Percentiles rank a stretch among this genome's conserved stretches.
Conservation (phyloP, 2,888 invertebrate genomes). For the Penaeus monodon region DNA sequence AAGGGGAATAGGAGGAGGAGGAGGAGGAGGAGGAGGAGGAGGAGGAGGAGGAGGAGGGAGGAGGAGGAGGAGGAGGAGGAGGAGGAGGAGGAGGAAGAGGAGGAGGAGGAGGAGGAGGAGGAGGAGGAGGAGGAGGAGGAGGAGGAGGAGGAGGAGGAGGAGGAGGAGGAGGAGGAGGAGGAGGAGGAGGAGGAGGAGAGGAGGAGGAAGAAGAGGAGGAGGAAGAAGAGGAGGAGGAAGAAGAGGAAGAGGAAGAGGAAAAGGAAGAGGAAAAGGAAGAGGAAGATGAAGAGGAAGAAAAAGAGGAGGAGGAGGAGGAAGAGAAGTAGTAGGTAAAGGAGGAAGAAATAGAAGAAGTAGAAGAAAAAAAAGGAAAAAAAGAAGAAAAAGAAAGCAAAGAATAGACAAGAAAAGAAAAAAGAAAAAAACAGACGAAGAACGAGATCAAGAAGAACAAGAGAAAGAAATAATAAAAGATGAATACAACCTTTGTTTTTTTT, state of each 20-base stretch:
- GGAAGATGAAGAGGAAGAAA: not conserved
- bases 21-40: too few relatives aligned
- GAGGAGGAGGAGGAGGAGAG: not conserved
- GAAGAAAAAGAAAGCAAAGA: not conserved
- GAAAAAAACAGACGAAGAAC: not conserved
- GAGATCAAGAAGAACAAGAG: not conserved
- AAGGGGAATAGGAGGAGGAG: too few relatives aligned
- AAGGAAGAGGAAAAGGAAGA: not conserved
- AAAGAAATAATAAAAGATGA: not conserved
- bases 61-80: not conserved
- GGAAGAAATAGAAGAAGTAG: not conserved
- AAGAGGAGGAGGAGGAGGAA: not conserved
- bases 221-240: not conserved
- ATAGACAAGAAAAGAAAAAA: not conserved
- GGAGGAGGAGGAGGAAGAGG: not conserved
- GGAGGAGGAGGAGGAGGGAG: too few relatives aligned
- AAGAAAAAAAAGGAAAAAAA: not conserved
- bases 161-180: not conserved
- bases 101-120: not conserved
- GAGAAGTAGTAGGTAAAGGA: not conserved
- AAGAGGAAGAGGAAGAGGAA: not conserved
- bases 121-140: conserved; percentile 11
- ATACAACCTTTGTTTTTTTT: too few relatives aligned
- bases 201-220: not conserved
- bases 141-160: conserved; percentile 6